Evolutionary conservation across 2,113 vertebrate species (phyloP), one percentile per base, ranked within the genome.

Genomic region (Rhinoderma darwinii): DNA sequence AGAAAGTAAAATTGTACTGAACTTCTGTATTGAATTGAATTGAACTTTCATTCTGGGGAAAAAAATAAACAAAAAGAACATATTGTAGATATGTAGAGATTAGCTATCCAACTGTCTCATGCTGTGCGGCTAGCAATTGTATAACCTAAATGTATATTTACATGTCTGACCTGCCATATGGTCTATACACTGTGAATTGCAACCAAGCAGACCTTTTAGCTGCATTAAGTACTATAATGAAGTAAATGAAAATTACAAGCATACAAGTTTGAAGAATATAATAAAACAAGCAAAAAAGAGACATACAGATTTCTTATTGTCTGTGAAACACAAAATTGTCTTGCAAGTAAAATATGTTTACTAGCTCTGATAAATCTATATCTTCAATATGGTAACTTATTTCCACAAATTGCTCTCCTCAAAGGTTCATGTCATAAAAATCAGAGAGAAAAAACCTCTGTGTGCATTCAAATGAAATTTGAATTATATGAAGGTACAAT

Each of bases 101-200:
- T 72, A 39, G 39, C 18, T 72, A 39, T 72, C 35, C 3, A 37
- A 72, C 9, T 25, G 68, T 72, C 18, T 41, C 35, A 41, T 72
- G 68, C 68, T 39, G 68, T 25, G 68, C 68, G 1, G 68, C 37
- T 20, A 41, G 68, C 68, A 39, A 41, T 72, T 20, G 25, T 72
- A 41, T 72, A 72, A 25, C 68, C 32, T 37, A 35, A 41, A 18
- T 72, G 68, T 72, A 72, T 25, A 72, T 72, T 41, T 22, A 32
- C 76, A 78, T 56, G 27, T 20, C 76, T 78, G 54, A 37, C 47
- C 32, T 56, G 76, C 30, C 76, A 78, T 78, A 78, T 78, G 76
- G 75, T 54, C 43, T 35, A 37, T 37, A 22, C 32, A 54, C 8
- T 22, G 27, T 6, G 75, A 77, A 47, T 32, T 1, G 47, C 1